These are phyloP conservation scores for Leuciscus idus DNA, from an alignment of 2,113 vertebrate species.

Conservation along the genomic window DNA sequence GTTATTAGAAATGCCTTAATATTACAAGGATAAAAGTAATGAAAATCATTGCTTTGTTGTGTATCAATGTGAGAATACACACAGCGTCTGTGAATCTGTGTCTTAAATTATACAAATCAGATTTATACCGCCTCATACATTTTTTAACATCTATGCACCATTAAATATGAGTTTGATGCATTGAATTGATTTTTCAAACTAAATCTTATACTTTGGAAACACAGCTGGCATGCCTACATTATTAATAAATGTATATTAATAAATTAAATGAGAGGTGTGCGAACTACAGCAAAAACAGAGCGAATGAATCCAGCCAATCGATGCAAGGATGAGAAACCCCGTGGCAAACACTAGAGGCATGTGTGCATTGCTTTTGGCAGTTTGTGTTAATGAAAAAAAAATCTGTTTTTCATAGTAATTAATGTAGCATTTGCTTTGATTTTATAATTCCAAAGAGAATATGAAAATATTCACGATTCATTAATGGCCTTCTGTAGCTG, in stretches of 20 bases:
- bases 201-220: background rate
- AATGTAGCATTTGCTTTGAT: constrained; percentile 36
- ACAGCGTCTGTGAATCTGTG: background rate
- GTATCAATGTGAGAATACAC: background rate
- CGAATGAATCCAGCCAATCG: background rate
- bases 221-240: constrained; percentile 2
- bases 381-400: constrained; percentile 26
- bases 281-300: background rate
- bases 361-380: constrained; percentile 21
- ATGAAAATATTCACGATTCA: background rate
- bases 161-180: background rate
- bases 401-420: constrained; percentile 35
- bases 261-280: background rate
- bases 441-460: background rate
- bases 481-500: background rate
- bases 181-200: background rate
- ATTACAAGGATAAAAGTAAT: background rate
- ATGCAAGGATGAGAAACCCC: background rate
- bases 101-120: background rate
- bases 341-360: constrained; percentile 31
- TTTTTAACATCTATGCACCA: background rate
- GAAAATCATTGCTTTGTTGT: too few species aligned
- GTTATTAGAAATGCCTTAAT: background rate
- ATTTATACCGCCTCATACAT: background rate
- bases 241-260: constrained; percentile 10